Evolutionary conservation across 1,140 invertebrate genomes (phyloP).

Genomic region (Anoplophora glabripennis): DNA sequence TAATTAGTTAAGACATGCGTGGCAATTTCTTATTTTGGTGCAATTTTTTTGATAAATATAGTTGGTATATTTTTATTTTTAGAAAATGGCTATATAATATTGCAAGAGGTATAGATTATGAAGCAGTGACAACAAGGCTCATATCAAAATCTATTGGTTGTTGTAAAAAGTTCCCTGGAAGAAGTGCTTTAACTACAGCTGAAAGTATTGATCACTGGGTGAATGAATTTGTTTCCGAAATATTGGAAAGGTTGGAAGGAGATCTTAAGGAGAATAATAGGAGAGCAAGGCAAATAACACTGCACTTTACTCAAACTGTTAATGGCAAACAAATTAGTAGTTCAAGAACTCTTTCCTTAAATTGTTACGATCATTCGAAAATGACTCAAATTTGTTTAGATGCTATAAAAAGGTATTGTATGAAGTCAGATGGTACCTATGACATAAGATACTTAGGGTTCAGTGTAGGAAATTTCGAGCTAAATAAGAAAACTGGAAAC

Average conservation of each 20-base stretch:
- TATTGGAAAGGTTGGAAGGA: constrained; percentile 79
- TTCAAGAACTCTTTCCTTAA: constrained; percentile 56
- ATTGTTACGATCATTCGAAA: constrained; percentile 60
- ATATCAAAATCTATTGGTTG: constrained; percentile 93
- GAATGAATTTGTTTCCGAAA: constrained; percentile 73
- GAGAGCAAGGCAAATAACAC: constrained; percentile 62
- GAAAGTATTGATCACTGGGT: constrained; percentile 81
- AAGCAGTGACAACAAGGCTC: constrained; percentile 78
- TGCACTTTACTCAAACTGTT: constrained; percentile 57
- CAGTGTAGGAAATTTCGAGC: constrained; percentile 76
- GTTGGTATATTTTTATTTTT: constrained; percentile 30
- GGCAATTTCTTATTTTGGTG: too few species aligned
- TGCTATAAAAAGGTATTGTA: constrained; percentile 58
- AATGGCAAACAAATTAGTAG: constrained; percentile 60
- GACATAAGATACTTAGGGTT: constrained; percentile 68
- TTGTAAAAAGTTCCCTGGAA: constrained; percentile 90
- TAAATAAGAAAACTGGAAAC: constrained; percentile 54
- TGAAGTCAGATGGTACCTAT: constrained; percentile 43
- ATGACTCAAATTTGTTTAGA: constrained; percentile 58
- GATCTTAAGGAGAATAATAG: constrained; percentile 73
- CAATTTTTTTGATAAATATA: background rate
- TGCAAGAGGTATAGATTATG: constrained; percentile 81
- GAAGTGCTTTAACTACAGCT: constrained; percentile 67
- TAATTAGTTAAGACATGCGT: too few species aligned
- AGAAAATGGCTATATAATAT: constrained; percentile 83